Conservation (phyloP, 2,888 invertebrate genomes). For the Pilophorus perplexus region DNA sequence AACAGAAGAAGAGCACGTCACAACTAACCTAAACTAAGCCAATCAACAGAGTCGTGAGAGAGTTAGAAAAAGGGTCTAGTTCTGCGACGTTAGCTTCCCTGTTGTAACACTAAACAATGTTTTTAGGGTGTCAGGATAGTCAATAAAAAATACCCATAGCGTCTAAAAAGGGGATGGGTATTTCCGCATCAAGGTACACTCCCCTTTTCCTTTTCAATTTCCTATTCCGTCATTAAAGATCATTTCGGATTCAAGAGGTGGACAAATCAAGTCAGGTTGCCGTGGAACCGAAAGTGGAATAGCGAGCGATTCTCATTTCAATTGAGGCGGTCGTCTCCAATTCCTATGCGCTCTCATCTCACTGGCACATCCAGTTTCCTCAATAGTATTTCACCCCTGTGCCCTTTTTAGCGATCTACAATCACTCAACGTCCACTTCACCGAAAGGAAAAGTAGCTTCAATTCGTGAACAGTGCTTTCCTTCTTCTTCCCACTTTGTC, state of each 20-base stretch:
- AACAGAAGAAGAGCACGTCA: no score
- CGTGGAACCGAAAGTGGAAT: neutral
- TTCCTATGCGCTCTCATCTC: neutral
- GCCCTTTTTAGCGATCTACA: constrained; percentile 5
- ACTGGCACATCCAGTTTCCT: neutral
- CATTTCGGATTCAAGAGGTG: neutral
- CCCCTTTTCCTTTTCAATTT: no score
- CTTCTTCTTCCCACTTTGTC: constrained; percentile 2
- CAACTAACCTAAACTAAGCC: no score
- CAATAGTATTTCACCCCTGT: constrained; percentile 1
- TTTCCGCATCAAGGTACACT: no score
- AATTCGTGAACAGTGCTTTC: constrained; percentile 8
- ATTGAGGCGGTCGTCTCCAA: neutral
- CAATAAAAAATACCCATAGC: no score
- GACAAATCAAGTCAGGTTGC: neutral
- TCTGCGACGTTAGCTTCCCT: no score
- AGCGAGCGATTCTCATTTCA: neutral
- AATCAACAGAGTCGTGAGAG: no score
- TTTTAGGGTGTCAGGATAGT: no score
- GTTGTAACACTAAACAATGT: no score
- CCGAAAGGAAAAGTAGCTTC: neutral
- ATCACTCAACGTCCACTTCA: constrained; percentile 3
- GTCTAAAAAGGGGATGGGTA: no score
- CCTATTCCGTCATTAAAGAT: no score
- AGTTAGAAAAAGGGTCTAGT: no score